Conservation (phyloP, 2,888 invertebrate genomes). For the Noctua pronuba region DNA sequence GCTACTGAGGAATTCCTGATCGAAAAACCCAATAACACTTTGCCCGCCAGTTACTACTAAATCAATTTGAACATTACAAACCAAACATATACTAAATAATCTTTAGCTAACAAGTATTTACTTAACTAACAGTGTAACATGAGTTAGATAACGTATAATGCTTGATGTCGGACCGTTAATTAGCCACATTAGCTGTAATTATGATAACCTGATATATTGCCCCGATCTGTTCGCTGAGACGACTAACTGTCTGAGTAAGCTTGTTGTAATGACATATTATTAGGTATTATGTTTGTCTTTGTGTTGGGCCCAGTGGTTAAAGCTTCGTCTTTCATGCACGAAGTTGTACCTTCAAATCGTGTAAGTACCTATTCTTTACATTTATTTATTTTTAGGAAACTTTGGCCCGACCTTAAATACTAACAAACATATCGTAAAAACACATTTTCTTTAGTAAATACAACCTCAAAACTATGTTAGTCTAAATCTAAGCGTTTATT, state of each 20-base stretch:
- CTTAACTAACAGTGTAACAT: constrained; percentile 6
- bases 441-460: neutral
- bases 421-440: too few relatives aligned
- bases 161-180: constrained; percentile 36
- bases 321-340: neutral
- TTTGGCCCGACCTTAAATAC: neutral
- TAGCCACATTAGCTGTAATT: constrained; percentile 45
- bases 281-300: neutral
- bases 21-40: neutral
- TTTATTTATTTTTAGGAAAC: neutral
- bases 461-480: neutral
- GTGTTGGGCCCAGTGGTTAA: neutral
- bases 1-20: neutral
- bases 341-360: neutral
- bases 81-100: constrained; percentile 5
- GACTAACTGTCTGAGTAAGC: constrained; percentile 13
- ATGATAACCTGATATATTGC: constrained; percentile 54
- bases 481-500: neutral
- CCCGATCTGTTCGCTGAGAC: constrained; percentile 16
- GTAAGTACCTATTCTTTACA: neutral
- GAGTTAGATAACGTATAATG: constrained; percentile 38
- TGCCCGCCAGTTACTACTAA: neutral
- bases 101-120: constrained; percentile 3
- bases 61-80: constrained; percentile 1
- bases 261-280: constrained; percentile 12